Evolutionary conservation across 2,888 invertebrate genomes (phyloP).

Genomic region (Rhamnusium bicolor): DNA sequence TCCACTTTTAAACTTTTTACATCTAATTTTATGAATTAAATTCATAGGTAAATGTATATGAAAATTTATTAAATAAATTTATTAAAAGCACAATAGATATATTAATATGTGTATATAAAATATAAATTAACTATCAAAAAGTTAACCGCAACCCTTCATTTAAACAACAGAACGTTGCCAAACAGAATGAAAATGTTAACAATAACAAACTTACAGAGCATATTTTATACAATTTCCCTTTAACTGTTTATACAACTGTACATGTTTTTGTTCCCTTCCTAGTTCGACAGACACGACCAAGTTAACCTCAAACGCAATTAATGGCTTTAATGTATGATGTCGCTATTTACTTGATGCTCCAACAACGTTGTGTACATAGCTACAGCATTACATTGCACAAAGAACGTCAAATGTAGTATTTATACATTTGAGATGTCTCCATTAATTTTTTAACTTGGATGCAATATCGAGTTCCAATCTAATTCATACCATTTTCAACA

Average conservation of each 20-base stretch:
- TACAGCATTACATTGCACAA: too few species aligned
- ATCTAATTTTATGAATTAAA: slow-evolving; percentile 50
- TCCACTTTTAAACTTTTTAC: slow-evolving; percentile 27
- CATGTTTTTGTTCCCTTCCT: slow-evolving; percentile 38
- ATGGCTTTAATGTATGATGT: too few species aligned
- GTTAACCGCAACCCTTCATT: slow-evolving; percentile 61
- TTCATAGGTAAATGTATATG: slow-evolving; percentile 55
- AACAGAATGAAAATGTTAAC: slow-evolving; percentile 54
- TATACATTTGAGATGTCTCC: too few species aligned
- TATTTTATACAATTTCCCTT: slow-evolving; percentile 51
- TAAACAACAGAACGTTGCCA: slow-evolving; percentile 52
- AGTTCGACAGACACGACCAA: background rate
- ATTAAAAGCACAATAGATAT: slow-evolving; percentile 56
- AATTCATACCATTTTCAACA: too few species aligned
- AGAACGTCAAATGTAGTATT: too few species aligned
- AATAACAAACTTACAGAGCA: slow-evolving; percentile 54
- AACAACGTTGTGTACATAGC: too few species aligned
- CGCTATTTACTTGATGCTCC: too few species aligned
- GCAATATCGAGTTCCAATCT: too few species aligned
- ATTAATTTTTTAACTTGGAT: too few species aligned
- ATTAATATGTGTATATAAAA: slow-evolving; percentile 58
- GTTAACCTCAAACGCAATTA: background rate
- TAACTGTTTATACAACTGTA: slow-evolving; percentile 56
- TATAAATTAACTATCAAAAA: slow-evolving; percentile 60
- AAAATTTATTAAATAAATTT: slow-evolving; percentile 56